phyloP scores from a whole-genome alignment of 2,888 invertebrate genomes.

The Eristalis tenax region DNA sequence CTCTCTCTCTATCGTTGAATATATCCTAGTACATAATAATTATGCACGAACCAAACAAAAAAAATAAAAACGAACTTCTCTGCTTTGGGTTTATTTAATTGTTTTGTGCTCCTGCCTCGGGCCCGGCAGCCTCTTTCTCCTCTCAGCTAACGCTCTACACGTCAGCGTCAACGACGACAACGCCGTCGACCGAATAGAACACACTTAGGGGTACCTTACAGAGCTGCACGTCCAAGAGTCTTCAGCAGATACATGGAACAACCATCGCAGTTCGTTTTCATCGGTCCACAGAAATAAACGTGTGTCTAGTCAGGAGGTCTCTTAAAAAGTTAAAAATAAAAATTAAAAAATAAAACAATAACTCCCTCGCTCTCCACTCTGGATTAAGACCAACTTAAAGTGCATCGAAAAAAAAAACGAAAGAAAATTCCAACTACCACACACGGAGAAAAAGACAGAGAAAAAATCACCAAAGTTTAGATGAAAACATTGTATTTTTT shows the following conservation, averaged over 20 bases:
- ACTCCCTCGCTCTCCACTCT: neutral
- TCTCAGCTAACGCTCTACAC: slow-evolving; percentile 10
- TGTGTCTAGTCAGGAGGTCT: slow-evolving; percentile 27
- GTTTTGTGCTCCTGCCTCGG: slow-evolving; percentile 45
- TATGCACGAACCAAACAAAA: slow-evolving; percentile 35
- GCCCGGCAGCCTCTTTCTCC: neutral
- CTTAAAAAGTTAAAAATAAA: neutral
- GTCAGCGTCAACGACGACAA: slow-evolving; percentile 1
- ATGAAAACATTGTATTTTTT: neutral
- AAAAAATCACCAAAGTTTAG: neutral
- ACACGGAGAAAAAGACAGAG: neutral
- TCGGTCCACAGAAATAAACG: slow-evolving; percentile 60
- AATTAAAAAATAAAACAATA: neutral
- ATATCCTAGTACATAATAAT: slow-evolving; percentile 42
- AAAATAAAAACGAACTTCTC: slow-evolving; percentile 14
- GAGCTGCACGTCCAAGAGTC: slow-evolving; percentile 43
- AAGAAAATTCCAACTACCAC: slow-evolving; percentile 6
- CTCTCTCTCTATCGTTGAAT: neutral
- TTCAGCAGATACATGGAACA: slow-evolving; percentile 37
- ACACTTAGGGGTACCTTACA: slow-evolving; percentile 31
- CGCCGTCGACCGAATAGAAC: slow-evolving; percentile 1
- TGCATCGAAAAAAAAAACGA: neutral
- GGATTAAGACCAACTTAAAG: slow-evolving; percentile 14
- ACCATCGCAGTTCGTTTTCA: slow-evolving; percentile 65
- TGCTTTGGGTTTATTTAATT: slow-evolving; percentile 62